phyloP scores from a whole-genome alignment of 2,888 invertebrate species.

The Drosophila yooni region DNA sequence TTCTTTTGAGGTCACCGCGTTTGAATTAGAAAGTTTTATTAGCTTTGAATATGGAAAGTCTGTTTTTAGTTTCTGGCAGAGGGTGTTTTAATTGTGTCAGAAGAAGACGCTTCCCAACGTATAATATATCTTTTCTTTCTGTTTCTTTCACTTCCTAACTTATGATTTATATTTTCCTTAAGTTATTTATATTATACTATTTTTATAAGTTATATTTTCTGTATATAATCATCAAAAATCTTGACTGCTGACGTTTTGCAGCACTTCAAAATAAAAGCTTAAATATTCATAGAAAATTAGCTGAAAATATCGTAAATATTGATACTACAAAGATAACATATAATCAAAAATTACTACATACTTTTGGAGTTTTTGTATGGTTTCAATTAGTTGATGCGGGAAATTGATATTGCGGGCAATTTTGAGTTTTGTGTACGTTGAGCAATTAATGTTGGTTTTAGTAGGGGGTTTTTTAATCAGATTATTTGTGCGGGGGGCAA shows the following conservation, averaged over 20 bases:
- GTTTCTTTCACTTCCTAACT: background rate
- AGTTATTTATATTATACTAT: too few relatives aligned
- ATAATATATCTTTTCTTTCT: background rate
- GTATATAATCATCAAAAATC: background rate
- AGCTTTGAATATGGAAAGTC: background rate
- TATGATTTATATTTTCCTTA: background rate
- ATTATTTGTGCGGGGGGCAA: constrained; percentile 12
- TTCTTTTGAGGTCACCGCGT: constrained; percentile 11
- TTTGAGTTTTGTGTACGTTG: constrained; percentile 31
- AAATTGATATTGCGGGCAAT: background rate
- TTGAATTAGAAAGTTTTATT: constrained; percentile 14
- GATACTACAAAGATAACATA: background rate
- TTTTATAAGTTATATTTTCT: background rate
- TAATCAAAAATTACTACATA: background rate
- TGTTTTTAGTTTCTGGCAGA: background rate
- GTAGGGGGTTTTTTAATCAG: background rate
- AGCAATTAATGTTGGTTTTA: constrained; percentile 24
- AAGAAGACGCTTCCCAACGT: background rate
- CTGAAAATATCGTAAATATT: background rate
- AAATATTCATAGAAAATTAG: background rate
- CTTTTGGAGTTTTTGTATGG: background rate
- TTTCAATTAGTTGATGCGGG: background rate
- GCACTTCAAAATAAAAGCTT: background rate
- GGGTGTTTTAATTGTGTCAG: background rate
- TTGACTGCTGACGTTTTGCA: background rate